Base-by-base conservation (phyloP, 1,140 invertebrate species). In the Acromyrmex echinatior region DNA sequence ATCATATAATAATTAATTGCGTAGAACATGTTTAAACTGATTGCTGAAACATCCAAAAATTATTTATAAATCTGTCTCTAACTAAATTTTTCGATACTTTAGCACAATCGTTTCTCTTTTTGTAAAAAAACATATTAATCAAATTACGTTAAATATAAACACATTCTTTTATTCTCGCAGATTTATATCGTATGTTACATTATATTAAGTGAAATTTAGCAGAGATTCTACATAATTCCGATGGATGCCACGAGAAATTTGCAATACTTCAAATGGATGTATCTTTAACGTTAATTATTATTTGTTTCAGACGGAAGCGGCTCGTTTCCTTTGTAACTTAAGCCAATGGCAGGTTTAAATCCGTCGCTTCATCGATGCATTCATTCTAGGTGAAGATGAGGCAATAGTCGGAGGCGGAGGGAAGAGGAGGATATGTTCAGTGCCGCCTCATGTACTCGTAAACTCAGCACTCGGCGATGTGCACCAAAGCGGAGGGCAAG, bases 401-500 rank as follows among this genome's bases (percentile, higher is more conserved):
- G 65, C 31, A 18, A 2, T 35, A 78, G n/a, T 53, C 58, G 31
- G 49, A 70, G 31, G 45, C 25, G 51, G 66, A 51, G 66, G 18
- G 58, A 45, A 25, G 79, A 62, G 80, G 21, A 81, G 70, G 79
- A 80, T 70, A 78, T 58, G 45, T 49, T 87, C 58, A 49, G 63
- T 71, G 77, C 63, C 49, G 53, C 65, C 45, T 84, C 86, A 31
- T 60, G 79, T 87, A 53, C 51, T 89, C 87, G 85, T 73, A 78
- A 82, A 79, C 86, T 86, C 84, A 70, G 79, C 89, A 45, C 78
- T 91, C 87, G 90, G 88, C 90, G 60, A 86, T 89, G 86, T 87
- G n/a, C 70, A 81, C 84, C 80, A 86, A 79, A 90, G 90, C 87
- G 86, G 88, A 87, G 91, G 88, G 91, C 87, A 91, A 89, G 86